Conservation (phyloP, 2,888 invertebrate genomes). For the Chouioia cunea region DNA sequence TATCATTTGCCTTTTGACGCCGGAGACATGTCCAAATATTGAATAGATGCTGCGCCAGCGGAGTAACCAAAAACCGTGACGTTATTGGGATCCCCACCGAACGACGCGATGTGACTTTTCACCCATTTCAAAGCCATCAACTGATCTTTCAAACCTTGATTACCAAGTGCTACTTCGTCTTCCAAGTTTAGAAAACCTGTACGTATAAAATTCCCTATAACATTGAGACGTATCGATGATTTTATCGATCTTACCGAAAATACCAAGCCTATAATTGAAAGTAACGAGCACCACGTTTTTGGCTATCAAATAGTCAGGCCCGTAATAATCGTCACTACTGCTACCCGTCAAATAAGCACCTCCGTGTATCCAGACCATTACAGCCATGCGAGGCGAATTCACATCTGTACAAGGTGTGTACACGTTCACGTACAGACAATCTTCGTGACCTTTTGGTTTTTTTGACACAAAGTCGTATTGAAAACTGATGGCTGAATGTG, state of each 20-base stretch:
- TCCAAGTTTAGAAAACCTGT: slow-evolving; percentile 50
- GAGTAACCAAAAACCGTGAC: slow-evolving; percentile 55
- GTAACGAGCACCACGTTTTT: slow-evolving; percentile 59
- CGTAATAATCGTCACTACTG: slow-evolving; percentile 52
- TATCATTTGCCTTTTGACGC: slow-evolving; percentile 43
- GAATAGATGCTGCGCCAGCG: slow-evolving; percentile 52
- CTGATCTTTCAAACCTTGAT: slow-evolving; percentile 57
- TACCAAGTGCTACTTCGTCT: slow-evolving; percentile 51
- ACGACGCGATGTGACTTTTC: slow-evolving; percentile 50
- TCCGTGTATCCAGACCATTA: slow-evolving; percentile 61
- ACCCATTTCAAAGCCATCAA: slow-evolving; percentile 54
- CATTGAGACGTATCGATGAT: too few relatives aligned
- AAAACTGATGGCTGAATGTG: too few relatives aligned
- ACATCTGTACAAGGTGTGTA: too few relatives aligned
- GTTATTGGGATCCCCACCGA: slow-evolving; percentile 54
- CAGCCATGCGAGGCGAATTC: slow-evolving; percentile 44
- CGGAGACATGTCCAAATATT: slow-evolving; percentile 50
- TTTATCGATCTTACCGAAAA: slow-evolving; percentile 51
- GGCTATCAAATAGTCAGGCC: slow-evolving; percentile 59
- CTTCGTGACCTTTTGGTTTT: too few relatives aligned
- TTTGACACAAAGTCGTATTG: too few relatives aligned
- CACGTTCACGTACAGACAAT: too few relatives aligned
- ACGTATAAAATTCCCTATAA: not conserved
- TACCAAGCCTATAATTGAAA: slow-evolving; percentile 59
- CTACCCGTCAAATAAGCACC: slow-evolving; percentile 55